These are phyloP conservation scores for Psilopsiagon aurifrons DNA, from an alignment of 2,113 vertebrate species.

Conservation along the genomic window DNA sequence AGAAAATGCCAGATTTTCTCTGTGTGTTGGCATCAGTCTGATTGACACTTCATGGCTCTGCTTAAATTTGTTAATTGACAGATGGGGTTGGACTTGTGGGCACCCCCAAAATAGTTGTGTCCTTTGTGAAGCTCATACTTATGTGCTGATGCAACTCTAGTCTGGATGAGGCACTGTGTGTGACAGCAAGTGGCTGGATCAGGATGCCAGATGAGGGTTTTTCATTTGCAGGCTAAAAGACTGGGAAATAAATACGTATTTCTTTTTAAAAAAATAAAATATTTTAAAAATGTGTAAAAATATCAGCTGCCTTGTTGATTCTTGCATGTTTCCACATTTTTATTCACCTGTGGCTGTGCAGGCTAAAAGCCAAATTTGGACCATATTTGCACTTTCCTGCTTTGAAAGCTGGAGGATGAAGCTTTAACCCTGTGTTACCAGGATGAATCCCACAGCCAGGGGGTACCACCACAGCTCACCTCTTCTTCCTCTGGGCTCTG, in stretches of 20 bases:
- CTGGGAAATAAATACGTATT: too few species aligned
- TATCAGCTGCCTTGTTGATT: neutral
- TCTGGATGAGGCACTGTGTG: neutral
- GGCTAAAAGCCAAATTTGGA: neutral
- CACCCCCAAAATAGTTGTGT: neutral
- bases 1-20: neutral
- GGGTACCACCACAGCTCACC: neutral
- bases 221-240: neutral
- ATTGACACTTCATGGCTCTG: neutral
- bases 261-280: neutral
- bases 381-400: neutral
- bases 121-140: neutral
- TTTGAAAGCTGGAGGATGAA: neutral
- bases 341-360: neutral
- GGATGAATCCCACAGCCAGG: neutral
- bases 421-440: neutral
- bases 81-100: neutral
- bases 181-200: neutral
- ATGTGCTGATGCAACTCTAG: neutral
- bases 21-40: neutral
- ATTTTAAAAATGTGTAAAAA: neutral
- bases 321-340: neutral
- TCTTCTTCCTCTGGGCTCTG: neutral
- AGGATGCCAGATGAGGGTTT: accelerated
- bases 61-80: neutral